phyloP scores from a whole-genome alignment of 2,888 invertebrate genomes.

The Folsomia candida region DNA sequence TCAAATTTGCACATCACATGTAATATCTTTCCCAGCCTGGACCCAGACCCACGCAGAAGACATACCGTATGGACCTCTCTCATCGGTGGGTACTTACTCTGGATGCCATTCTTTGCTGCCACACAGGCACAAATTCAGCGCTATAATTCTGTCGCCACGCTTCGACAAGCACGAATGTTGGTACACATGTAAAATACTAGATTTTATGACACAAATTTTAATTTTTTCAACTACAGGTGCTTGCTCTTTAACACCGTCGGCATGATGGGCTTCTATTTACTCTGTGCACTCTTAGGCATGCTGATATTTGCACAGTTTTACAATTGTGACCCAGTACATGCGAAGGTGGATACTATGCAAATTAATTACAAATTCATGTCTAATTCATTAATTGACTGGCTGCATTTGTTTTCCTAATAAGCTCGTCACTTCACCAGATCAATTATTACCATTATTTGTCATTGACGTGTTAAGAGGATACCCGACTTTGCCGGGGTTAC shows the following conservation, averaged over 20 bases:
- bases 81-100: constrained; percentile 38
- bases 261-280: constrained; percentile 13
- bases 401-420: too few relatives aligned
- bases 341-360: neutral
- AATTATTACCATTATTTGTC: constrained; percentile 57
- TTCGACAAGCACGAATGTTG: constrained; percentile 22
- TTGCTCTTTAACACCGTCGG: constrained; percentile 27
- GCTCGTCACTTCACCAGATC: constrained; percentile 37
- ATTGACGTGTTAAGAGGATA: constrained; percentile 61
- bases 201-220: neutral
- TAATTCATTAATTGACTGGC: too few relatives aligned
- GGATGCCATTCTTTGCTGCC: constrained; percentile 22
- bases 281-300: constrained; percentile 18
- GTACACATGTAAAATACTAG: neutral
- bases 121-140: constrained; percentile 39
- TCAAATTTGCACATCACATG: neutral
- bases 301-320: constrained; percentile 24
- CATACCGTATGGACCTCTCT: constrained; percentile 37
- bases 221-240: constrained; percentile 3
- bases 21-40: too few relatives aligned
- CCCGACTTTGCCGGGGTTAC: constrained; percentile 80
- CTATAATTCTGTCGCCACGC: constrained; percentile 36
- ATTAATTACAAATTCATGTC: too few relatives aligned
- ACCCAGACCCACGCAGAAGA: constrained; percentile 34
- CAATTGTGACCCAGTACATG: constrained; percentile 30